phyloP scores from a whole-genome alignment of 1,140 invertebrate species.

The Sesamia nonagrioides region DNA sequence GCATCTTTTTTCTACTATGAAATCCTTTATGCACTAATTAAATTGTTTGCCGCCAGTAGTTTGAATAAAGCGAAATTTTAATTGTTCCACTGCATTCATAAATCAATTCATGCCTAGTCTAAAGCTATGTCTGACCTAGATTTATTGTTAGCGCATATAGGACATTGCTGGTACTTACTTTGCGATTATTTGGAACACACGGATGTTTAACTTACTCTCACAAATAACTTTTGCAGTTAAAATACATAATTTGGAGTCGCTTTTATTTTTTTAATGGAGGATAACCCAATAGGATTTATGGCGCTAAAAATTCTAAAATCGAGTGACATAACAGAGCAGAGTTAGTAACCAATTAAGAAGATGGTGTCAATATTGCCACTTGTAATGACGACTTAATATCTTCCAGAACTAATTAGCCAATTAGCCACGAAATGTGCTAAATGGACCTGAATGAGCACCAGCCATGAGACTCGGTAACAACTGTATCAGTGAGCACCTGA shows the following conservation, averaged over 20 bases:
- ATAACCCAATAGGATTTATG: background rate
- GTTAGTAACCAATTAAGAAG: background rate
- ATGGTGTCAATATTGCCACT: background rate
- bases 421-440: constrained; percentile 10
- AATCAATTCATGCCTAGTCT: constrained; percentile 30
- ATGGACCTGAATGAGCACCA: background rate
- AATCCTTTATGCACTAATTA: constrained; percentile 10
- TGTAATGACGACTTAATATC: background rate
- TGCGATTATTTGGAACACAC: constrained; percentile 31
- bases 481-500: constrained; percentile 25
- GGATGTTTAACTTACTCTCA: constrained; percentile 38
- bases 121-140: constrained; percentile 33
- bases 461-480: constrained; percentile 1
- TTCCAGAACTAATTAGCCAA: background rate
- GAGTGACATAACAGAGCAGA: background rate
- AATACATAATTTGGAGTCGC: constrained; percentile 6
- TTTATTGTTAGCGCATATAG: constrained; percentile 39
- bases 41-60: background rate
- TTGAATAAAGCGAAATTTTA: constrained; percentile 21
- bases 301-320: background rate
- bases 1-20: background rate
- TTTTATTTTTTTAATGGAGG: background rate
- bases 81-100: constrained; percentile 39
- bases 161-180: constrained; percentile 31
- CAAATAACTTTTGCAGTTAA: constrained; percentile 24